phyloP scores from a whole-genome alignment of 2,797 vertebrate species.

The Alca torda region DNA sequence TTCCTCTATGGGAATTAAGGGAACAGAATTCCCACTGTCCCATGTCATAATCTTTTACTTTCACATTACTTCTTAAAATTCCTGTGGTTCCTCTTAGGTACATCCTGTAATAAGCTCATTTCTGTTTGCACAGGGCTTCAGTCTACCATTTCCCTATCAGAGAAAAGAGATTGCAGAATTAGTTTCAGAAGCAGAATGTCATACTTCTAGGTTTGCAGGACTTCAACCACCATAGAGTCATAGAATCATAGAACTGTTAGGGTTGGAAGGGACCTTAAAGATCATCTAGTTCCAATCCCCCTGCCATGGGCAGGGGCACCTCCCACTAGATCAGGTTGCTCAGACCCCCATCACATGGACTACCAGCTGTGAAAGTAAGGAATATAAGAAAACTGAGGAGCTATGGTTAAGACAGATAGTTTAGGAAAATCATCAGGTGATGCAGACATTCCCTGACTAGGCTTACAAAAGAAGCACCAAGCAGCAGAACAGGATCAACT shows the following conservation, averaged over 20 bases:
- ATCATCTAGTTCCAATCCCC: no score
- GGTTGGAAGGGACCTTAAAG: no score
- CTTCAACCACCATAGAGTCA: not conserved
- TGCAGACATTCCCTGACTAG: not conserved
- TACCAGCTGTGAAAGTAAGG: not conserved
- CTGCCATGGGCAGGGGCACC: no score
- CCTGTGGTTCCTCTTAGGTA: not conserved
- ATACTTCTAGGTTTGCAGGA: not conserved
- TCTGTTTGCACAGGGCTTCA: not conserved
- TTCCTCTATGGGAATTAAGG: not conserved
- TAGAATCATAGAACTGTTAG: no score
- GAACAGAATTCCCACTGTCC: not conserved
- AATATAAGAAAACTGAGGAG: not conserved
- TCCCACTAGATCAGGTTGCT: no score
- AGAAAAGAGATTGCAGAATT: not conserved
- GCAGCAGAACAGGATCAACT: not conserved
- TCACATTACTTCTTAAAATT: not conserved
- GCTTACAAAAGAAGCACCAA: not conserved
- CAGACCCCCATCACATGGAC: not conserved
- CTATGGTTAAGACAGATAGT: not conserved
- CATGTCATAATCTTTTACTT: conserved; percentile 9
- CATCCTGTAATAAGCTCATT: not conserved
- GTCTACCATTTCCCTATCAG: not conserved
- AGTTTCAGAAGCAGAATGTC: not conserved
- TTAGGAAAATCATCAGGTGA: not conserved